Percentiles rank a stretch among this genome's conserved stretches.
Evolutionary conservation across 2,888 invertebrate species (phyloP).

Genomic region (Lycia hirtaria): DNA sequence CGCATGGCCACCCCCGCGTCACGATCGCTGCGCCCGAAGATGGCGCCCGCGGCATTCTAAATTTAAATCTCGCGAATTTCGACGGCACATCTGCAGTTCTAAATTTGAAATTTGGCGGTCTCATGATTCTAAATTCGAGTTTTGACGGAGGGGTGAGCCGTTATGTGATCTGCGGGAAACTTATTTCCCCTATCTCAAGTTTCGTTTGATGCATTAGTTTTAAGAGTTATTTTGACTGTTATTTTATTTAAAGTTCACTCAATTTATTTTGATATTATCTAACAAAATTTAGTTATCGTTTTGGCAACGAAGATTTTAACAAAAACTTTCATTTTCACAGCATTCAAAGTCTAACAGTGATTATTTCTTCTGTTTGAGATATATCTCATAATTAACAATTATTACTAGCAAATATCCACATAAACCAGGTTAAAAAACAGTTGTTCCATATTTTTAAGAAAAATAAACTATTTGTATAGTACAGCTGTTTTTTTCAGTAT

Average conservation of each 20-base stretch:
- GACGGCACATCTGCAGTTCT: constrained; percentile 45
- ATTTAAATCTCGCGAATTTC: constrained; percentile 62
- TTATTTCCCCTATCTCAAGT: constrained; percentile 15
- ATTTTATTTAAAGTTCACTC: neutral
- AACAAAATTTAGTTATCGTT: no score
- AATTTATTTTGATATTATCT: no score
- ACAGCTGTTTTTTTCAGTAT: no score
- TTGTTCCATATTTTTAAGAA: no score
- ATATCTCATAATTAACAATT: no score
- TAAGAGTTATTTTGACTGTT: neutral
- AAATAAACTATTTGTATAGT: no score
- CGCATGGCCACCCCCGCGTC: constrained; percentile 77
- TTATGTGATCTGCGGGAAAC: constrained; percentile 24
- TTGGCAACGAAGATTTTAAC: no score
- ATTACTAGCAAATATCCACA: no score
- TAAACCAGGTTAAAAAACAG: no score
- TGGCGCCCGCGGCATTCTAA: constrained; percentile 54
- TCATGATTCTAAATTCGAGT: constrained; percentile 32
- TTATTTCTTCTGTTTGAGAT: no score
- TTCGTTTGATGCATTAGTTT: constrained; percentile 1
- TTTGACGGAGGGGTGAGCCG: constrained; percentile 26
- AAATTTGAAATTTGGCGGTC: constrained; percentile 39
- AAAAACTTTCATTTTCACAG: no score
- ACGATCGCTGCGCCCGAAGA: constrained; percentile 56
- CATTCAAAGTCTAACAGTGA: no score